Evolutionary conservation across 2,797 vertebrate species (phyloP), one percentile per base, ranked within the genome.

Genomic region (Ispidina lecontei): DNA sequence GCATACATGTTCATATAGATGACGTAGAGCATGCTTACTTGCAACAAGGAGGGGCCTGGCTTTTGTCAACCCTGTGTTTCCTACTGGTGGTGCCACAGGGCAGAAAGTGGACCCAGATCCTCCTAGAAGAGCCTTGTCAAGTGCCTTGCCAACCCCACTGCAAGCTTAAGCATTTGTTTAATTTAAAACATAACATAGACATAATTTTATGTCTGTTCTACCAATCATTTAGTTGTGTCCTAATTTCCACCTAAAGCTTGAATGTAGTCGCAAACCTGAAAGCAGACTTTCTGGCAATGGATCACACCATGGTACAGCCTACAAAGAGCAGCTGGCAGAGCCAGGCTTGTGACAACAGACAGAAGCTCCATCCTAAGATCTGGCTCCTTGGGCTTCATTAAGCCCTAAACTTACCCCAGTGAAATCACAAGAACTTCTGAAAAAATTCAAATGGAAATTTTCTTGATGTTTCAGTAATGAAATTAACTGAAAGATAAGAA

Each of bases 401-500:
- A 64, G 33, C 64, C 81, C 49, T 65, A 64, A 67, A 54, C 12
- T 49, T 76, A 35, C 33, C 37, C 51, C 21, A n/a, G 2, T 71
- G 31, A 52, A 59, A 74, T 74, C 59, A 39, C 29, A 28, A 76
- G 56, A 63, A 72, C 35, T 64, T 89, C 78, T 87, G 79, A 84
- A 90, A 93, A 92, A 76, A 91, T 54, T 60, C 56, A 10, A 17
- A 20, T 43, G 80, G 79, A 93, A 72, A 82, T 94, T 76, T 88
- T 86, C 64, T 80, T 4, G 1, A 21, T 87, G 68, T 82, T 92
- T 76, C 1, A 0, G 71, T 90, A 92, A 93, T 93, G 60, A 89
- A 96, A 96, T 94, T 94, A 94, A 56, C 84, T 52, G 77, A 26
- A 68, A 92, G 85, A 94, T 92, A 91, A 92, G 79, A 78, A 64